Conservation (phyloP, 2,113 vertebrate species). For the Microtus richardsoni region DNA sequence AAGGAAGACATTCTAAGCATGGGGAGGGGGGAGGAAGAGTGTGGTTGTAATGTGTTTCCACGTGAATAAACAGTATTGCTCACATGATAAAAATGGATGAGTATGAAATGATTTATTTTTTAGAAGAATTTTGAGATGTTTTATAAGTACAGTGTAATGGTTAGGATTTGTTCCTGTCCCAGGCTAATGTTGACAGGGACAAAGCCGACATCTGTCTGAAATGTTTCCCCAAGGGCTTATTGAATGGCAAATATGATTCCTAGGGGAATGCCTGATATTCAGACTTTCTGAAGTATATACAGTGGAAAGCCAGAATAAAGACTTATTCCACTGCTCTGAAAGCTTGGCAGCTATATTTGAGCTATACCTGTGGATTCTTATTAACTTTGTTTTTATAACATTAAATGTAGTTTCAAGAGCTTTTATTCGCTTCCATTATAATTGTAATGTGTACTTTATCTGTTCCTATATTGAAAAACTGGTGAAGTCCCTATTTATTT, state of each 20-base stretch:
- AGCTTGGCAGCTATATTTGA: neutral
- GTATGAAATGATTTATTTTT: constrained; percentile 35
- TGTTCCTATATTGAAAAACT: neutral
- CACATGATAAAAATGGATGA: constrained; percentile 72
- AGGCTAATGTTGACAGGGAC: constrained; percentile 42
- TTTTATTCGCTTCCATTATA: constrained; percentile 28
- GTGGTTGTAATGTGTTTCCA: constrained; percentile 67
- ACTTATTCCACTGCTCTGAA: constrained; percentile 24
- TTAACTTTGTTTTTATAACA: neutral
- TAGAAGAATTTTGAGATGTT: constrained; percentile 64
- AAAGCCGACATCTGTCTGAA: constrained; percentile 57
- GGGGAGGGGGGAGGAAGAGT: neutral
- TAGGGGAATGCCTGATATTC: constrained; percentile 35
- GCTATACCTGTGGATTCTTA: neutral
- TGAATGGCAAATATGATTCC: constrained; percentile 69
- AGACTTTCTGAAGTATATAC: constrained; percentile 33
- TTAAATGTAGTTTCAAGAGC: neutral
- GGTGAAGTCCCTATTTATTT: neutral
- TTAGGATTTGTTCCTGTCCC: constrained; percentile 57
- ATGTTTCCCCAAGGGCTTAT: constrained; percentile 53
- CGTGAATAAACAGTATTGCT: constrained; percentile 28
- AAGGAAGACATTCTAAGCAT: constrained; percentile 46
- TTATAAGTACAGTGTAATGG: constrained; percentile 51
- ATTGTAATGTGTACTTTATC: neutral
- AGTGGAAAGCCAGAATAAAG: constrained; percentile 54